phyloP scores from a whole-genome alignment of 1,140 invertebrate genomes.

The Patella vulgata region DNA sequence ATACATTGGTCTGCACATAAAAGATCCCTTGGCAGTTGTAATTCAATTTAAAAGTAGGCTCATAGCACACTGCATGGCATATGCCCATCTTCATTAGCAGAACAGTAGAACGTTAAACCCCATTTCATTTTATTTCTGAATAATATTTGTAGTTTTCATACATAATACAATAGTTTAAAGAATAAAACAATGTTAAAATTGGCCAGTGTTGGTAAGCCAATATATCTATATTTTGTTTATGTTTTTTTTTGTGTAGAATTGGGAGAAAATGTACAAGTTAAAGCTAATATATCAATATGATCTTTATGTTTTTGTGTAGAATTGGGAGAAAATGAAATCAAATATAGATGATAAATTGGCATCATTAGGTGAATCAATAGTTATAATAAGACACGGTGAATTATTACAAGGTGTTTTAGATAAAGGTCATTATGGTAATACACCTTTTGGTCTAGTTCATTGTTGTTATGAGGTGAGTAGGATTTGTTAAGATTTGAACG shows the following conservation, averaged over 20 bases:
- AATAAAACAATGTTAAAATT: too few relatives aligned
- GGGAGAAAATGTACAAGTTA: conserved; percentile 78
- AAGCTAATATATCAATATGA: too few relatives aligned
- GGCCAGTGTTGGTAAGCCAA: background rate
- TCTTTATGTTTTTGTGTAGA: conserved; percentile 50
- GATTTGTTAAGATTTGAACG: background rate
- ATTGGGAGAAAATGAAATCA: conserved; percentile 75
- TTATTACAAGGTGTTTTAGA: conserved; percentile 94
- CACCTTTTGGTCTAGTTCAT: conserved; percentile 92
- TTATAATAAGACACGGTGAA: conserved; percentile 89
- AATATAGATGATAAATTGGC: conserved; percentile 42
- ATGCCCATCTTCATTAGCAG: too few relatives aligned
- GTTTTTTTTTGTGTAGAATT: conserved; percentile 67
- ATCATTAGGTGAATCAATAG: conserved; percentile 85
- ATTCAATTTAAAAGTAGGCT: too few relatives aligned
- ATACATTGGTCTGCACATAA: too few relatives aligned
- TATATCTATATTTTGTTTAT: too few relatives aligned
- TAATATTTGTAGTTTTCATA: too few relatives aligned
- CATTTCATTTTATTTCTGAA: too few relatives aligned
- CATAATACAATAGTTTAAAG: too few relatives aligned
- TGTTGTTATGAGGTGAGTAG: conserved; percentile 82
- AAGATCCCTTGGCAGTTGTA: too few relatives aligned
- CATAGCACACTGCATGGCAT: too few relatives aligned
- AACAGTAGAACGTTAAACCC: too few relatives aligned
- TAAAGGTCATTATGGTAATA: conserved; percentile 96